Evolutionary conservation across 1,140 invertebrate genomes (phyloP).

Genomic region (Yoshiicerus persimilis): DNA sequence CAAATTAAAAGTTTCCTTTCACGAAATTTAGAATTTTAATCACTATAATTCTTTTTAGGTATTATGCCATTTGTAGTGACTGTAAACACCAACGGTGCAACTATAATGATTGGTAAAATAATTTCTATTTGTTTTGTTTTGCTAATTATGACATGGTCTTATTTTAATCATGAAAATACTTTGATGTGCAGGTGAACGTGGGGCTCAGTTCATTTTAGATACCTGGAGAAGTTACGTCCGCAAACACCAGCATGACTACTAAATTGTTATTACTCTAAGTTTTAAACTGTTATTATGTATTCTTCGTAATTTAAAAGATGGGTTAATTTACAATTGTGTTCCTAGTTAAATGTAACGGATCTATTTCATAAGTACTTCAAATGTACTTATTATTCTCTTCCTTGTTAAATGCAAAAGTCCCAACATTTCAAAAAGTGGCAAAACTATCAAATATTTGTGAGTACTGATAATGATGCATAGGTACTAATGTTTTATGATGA

Average conservation of each 20-base stretch:
- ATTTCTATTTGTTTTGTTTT: no score
- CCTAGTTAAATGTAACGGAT: background rate
- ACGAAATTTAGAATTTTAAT: background rate
- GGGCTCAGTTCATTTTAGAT: slow-evolving; percentile 45
- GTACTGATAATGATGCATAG: no score
- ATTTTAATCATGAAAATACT: no score
- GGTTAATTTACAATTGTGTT: background rate
- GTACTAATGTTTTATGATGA: no score
- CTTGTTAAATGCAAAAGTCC: no score
- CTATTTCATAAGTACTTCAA: background rate
- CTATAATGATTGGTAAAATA: slow-evolving; percentile 42
- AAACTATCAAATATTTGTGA: background rate
- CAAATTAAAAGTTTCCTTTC: background rate
- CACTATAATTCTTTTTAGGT: slow-evolving; percentile 30
- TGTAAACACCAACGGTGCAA: slow-evolving; percentile 42
- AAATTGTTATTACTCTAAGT: no score
- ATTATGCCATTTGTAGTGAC: slow-evolving; percentile 53
- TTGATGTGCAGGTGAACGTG: no score
- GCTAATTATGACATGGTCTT: no score
- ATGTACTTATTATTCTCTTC: background rate
- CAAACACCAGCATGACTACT: background rate
- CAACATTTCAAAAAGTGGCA: background rate
- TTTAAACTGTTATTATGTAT: background rate
- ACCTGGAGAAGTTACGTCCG: slow-evolving; percentile 41
- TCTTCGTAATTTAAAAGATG: background rate